Base-by-base conservation (phyloP, 2,888 invertebrate species). In the Drosophila siamana region DNA sequence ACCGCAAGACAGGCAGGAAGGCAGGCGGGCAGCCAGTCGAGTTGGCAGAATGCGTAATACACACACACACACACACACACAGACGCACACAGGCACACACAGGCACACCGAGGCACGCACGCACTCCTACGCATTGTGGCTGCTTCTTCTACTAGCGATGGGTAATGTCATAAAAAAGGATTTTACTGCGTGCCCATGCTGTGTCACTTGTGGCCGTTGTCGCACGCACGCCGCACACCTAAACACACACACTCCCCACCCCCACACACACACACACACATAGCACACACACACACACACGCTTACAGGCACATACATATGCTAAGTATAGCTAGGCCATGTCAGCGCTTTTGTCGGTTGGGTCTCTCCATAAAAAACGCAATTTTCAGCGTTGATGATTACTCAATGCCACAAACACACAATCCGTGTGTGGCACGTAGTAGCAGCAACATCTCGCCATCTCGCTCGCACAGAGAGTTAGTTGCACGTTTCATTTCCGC, bases 351-450 rank as follows among this genome's bases (percentile, higher is more conserved):
- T 78, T 66, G 66, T 62, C 64, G 67, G 56, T 65, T 65, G 41
- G 41, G 13, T 30, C 79, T 30, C 79, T 70, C 64, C 89, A 85
- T 85, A 85, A 85, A 85, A 84, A 85, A 85, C 77, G 71, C 89
- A 89, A 85, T 85, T 89, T 85, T 85, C 85, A 89, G 81, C 83
- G 86, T 82, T 89, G 89, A 85, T 85, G 85, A 85, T 85, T 85
- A 85, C 85, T 85, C 85, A 85, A 85, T 85, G 85, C 89, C 85
- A 85, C 70, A 85, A 87, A 70, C 86, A 88, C 67, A 73, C 72
- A 72, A 73, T 60, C 55, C 11, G 3, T 11, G 33, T 33, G 22
- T 11, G 30, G 44, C 68, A 67, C 63, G 61, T 51, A 56, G 30
- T 55, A 11, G 2, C 38, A 19, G 51, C 22, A 56, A n/a, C n/a